phyloP scores from a whole-genome alignment of 2,113 vertebrate species.

The Vicugna pacos region DNA sequence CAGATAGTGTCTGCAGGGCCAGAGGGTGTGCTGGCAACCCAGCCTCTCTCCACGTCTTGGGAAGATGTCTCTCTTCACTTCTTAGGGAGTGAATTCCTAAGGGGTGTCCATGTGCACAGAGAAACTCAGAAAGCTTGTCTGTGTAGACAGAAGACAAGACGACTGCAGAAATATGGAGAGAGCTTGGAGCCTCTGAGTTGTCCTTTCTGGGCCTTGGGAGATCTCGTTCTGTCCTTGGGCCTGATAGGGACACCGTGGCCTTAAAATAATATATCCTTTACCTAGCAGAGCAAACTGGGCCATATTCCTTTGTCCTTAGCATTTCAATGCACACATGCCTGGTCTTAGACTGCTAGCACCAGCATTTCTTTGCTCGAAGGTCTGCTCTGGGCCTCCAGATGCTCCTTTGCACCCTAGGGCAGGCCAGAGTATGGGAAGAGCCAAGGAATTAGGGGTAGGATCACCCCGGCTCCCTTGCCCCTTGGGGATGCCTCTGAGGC shows the following conservation, averaged over 20 bases:
- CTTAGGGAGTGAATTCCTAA: not conserved
- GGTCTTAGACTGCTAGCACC: not conserved
- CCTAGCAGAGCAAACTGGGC: not conserved
- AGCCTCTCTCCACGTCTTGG: no score
- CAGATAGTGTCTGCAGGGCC: no score
- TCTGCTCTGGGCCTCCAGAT: not conserved
- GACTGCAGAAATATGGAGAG: not conserved
- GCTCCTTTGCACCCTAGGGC: not conserved
- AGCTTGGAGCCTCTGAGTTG: not conserved
- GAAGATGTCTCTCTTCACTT: no score
- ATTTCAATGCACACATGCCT: fast-evolving
- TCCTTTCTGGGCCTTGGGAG: not conserved
- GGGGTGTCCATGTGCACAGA: not conserved
- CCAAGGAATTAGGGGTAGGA: not conserved
- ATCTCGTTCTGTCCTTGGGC: not conserved
- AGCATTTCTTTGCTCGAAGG: not conserved
- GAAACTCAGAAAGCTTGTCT: not conserved
- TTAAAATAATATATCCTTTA: not conserved
- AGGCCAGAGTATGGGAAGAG: not conserved
- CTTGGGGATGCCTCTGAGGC: not conserved
- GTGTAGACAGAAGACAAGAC: not conserved
- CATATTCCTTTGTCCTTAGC: not conserved
- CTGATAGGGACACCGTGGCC: not conserved
- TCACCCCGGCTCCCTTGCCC: not conserved
- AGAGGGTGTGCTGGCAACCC: no score